Percentiles rank a stretch among this genome's conserved stretches.
These are phyloP conservation scores for Ophonus ardosiacus DNA, from an alignment of 2,888 invertebrate genomes.

Conservation along the genomic window DNA sequence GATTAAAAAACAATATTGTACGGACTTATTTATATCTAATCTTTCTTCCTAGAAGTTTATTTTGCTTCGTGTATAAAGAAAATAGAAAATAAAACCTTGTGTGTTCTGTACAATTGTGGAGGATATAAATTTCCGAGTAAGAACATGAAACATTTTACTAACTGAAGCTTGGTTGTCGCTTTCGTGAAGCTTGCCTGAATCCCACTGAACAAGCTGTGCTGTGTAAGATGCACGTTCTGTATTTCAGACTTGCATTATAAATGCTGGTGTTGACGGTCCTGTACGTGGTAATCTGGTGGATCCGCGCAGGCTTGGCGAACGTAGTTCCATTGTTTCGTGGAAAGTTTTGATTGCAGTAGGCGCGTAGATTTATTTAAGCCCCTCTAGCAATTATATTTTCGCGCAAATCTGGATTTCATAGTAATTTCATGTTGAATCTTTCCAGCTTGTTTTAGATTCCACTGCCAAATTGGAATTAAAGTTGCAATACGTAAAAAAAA, in stretches of 20 bases:
- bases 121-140: too few species aligned
- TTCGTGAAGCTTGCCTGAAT: neutral
- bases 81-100: too few species aligned
- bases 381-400: constrained; percentile 36
- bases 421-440: neutral
- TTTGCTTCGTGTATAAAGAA: too few species aligned
- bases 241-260: constrained; percentile 34
- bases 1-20: too few species aligned
- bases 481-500: neutral
- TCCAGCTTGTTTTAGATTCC: neutral
- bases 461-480: neutral
- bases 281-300: constrained; percentile 19
- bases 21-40: too few species aligned
- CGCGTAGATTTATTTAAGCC: constrained; percentile 20
- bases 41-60: too few species aligned
- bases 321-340: constrained; percentile 39
- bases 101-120: too few species aligned
- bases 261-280: constrained; percentile 1
- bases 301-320: neutral
- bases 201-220: neutral
- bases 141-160: too few species aligned
- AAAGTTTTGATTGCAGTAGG: constrained; percentile 31
- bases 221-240: constrained; percentile 21
- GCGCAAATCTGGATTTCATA: constrained; percentile 3
- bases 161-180: neutral